Evolutionary conservation across 2,888 invertebrate genomes (phyloP).

Genomic region (Microplitis deprimator): DNA sequence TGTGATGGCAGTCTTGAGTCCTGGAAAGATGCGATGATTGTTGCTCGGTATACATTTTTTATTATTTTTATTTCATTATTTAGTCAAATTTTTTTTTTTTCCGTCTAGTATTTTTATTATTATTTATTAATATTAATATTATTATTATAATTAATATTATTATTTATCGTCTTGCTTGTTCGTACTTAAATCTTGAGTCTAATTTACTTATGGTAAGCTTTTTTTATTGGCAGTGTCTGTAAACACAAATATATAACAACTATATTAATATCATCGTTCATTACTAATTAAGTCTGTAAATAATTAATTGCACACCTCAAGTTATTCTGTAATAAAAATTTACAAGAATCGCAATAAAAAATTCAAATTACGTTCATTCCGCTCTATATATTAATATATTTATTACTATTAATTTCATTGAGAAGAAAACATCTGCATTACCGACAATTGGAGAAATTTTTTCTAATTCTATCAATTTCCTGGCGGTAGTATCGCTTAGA

Average conservation of each 20-base stretch:
- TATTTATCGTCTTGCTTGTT: constrained; percentile 29
- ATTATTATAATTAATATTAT: constrained; percentile 30
- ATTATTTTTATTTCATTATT: constrained; percentile 44
- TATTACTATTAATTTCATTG: no score
- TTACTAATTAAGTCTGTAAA: not conserved
- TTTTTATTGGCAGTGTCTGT: constrained; percentile 68
- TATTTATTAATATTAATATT: constrained; percentile 33
- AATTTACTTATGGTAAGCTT: constrained; percentile 66
- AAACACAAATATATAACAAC: constrained; percentile 47
- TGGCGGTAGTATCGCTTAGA: no score
- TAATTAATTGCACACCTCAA: not conserved
- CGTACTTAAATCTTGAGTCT: constrained; percentile 51
- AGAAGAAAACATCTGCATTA: no score
- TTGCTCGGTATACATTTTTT: constrained; percentile 54
- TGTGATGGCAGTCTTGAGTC: constrained; percentile 70
- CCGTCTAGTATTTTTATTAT: constrained; percentile 40
- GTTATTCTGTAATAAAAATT: no score
- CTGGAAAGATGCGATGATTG: constrained; percentile 68
- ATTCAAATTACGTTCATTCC: no score
- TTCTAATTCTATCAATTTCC: no score
- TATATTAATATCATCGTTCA: not conserved
- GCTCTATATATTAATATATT: no score
- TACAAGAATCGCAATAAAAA: no score
- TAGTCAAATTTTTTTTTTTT: constrained; percentile 44
- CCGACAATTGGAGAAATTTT: no score